Conservation (phyloP, 1,140 invertebrate species). For the Drosophila baimaii region DNA sequence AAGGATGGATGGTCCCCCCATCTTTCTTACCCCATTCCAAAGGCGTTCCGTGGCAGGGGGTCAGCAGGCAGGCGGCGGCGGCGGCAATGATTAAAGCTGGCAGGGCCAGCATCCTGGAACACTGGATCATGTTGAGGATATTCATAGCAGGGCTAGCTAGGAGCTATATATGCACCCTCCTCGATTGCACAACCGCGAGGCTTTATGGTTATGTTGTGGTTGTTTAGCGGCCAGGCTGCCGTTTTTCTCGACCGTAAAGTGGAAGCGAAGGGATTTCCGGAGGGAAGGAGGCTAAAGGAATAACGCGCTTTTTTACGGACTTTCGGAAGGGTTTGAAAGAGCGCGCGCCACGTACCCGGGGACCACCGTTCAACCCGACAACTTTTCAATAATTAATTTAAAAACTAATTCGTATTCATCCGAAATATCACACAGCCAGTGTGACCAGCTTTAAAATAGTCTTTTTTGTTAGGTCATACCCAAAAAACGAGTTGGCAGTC, state of each 20-base stretch:
- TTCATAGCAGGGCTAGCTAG: neutral
- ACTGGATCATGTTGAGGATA: conserved; percentile 15
- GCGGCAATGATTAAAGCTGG: conserved; percentile 8
- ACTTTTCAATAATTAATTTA: conserved; percentile 8
- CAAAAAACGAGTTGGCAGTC: neutral
- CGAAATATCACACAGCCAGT: too few relatives aligned
- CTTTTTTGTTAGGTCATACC: too few relatives aligned
- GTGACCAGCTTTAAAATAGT: too few relatives aligned
- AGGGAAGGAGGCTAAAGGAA: conserved; percentile 6
- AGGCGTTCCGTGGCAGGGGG: conserved; percentile 25
- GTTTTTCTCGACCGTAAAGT: conserved; percentile 3
- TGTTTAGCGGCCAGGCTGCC: neutral
- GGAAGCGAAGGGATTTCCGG: neutral
- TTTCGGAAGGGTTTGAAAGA: conserved; percentile 19
- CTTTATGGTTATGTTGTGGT: conserved; percentile 36
- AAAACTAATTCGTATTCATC: neutral
- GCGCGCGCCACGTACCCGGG: conserved; percentile 25
- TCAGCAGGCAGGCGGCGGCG: conserved; percentile 29
- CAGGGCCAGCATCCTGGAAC: conserved; percentile 12
- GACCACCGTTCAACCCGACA: conserved; percentile 22
- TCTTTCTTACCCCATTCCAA: conserved; percentile 52
- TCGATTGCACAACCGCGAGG: conserved; percentile 41
- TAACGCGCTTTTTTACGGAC: conserved; percentile 4
- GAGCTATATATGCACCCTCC: conserved; percentile 21
- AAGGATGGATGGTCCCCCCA: neutral